These are phyloP conservation scores for Campoletis raptor DNA, from an alignment of 2,888 invertebrate species.

Conservation along the genomic window DNA sequence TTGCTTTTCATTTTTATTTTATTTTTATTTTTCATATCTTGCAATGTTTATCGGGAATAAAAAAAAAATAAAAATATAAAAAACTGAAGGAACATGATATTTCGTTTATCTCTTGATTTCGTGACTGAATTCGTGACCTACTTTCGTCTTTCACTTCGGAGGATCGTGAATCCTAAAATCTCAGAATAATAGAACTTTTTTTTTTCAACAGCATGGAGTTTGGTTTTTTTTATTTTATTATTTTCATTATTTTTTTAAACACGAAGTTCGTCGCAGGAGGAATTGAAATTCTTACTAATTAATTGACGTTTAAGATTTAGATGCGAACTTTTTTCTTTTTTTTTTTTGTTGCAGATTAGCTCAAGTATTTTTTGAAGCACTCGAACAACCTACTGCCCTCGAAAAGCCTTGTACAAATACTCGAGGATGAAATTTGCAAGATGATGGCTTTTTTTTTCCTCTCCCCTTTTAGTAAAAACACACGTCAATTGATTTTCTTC, in stretches of 20 bases:
- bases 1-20: background rate
- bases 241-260: background rate
- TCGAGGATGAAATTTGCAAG: conserved; percentile 5
- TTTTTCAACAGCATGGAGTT: background rate
- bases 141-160: conserved; percentile 39
- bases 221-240: too few relatives aligned
- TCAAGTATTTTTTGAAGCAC: background rate
- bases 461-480: conserved; percentile 15
- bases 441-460: background rate
- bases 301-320: background rate
- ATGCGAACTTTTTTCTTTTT: background rate
- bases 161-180: background rate
- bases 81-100: background rate
- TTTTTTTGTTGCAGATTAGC: background rate
- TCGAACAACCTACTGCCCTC: conserved; percentile 20
- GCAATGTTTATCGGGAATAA: too few relatives aligned
- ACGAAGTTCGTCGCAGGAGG: background rate
- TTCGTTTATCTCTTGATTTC: background rate
- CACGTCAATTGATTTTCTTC: conserved; percentile 22
- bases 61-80: too few relatives aligned
- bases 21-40: background rate
- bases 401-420: background rate
- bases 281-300: background rate
- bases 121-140: conserved; percentile 54
- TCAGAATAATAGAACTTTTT: background rate